phyloP scores from a whole-genome alignment of 2,797 vertebrate species.

The Cirrhinus mrigala region DNA sequence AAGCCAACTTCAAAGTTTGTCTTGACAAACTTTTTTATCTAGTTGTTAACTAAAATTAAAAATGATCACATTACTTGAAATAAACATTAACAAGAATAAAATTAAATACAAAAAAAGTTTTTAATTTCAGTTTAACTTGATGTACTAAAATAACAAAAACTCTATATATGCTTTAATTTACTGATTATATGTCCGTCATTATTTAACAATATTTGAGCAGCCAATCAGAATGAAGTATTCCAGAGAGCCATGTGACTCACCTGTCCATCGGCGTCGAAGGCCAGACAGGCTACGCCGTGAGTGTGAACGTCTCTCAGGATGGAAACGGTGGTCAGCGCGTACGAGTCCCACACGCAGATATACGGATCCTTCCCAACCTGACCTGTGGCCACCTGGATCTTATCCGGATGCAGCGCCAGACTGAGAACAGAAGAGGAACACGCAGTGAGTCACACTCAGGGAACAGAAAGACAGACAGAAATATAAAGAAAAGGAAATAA shows the following conservation, averaged over 20 bases:
- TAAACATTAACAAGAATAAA: too few relatives aligned
- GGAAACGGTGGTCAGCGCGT: constrained; percentile 88
- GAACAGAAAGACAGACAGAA: not conserved
- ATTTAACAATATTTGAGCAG: not conserved
- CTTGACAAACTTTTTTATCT: too few relatives aligned
- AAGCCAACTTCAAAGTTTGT: too few relatives aligned
- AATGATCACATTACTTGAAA: too few relatives aligned
- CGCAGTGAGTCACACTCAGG: not conserved
- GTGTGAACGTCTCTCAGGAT: constrained; percentile 94
- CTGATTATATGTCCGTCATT: too few relatives aligned
- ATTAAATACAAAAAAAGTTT: too few relatives aligned
- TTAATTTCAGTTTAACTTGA: too few relatives aligned
- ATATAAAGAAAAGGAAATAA: not conserved
- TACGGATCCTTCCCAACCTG: constrained; percentile 96
- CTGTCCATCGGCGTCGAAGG: constrained; percentile 94
- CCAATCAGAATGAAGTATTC: constrained; percentile 15
- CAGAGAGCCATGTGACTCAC: constrained; percentile 73
- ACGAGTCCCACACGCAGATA: constrained; percentile 95
- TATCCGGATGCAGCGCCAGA: constrained; percentile 93
- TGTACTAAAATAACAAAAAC: too few relatives aligned
- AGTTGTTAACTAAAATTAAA: too few relatives aligned
- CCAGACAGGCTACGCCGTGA: constrained; percentile 93
- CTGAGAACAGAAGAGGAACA: constrained; percentile 69
- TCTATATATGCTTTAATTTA: too few relatives aligned
- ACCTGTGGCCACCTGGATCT: constrained; percentile 92